phyloP scores from a whole-genome alignment of 2,113 vertebrate species.

The Varanus salvator region DNA sequence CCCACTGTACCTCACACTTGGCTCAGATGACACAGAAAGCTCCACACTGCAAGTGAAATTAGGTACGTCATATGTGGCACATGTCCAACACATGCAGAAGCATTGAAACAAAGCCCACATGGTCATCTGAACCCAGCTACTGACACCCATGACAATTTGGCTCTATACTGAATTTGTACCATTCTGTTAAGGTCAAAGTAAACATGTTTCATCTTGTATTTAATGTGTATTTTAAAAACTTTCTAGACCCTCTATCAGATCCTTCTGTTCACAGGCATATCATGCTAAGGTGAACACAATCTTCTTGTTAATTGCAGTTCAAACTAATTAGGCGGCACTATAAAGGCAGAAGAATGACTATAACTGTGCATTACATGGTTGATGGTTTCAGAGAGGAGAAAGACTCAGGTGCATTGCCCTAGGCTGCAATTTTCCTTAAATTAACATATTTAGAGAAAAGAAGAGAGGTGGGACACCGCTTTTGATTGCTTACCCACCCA shows the following conservation, averaged over 20 bases:
- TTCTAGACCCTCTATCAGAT: constrained; percentile 60
- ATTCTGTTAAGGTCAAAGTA: constrained; percentile 4
- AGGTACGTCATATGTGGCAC: too few relatives aligned
- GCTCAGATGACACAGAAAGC: too few relatives aligned
- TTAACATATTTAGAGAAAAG: constrained; percentile 69
- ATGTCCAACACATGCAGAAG: too few relatives aligned
- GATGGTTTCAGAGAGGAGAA: constrained; percentile 72
- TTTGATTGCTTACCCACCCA: constrained; percentile 62
- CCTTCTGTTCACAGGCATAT: constrained; percentile 72
- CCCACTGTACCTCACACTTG: too few relatives aligned
- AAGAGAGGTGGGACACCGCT: constrained; percentile 68
- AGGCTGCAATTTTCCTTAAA: constrained; percentile 70
- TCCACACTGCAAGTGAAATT: too few relatives aligned
- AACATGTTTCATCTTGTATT: too few relatives aligned
- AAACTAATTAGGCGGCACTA: constrained; percentile 72
- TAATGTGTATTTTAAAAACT: background rate
- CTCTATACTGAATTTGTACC: constrained; percentile 44
- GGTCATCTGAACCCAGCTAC: background rate
- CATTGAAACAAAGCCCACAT: too few relatives aligned
- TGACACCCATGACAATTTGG: constrained; percentile 54
- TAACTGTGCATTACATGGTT: constrained; percentile 73
- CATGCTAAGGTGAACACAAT: constrained; percentile 71
- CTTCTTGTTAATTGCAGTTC: constrained; percentile 75
- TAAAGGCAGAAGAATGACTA: constrained; percentile 75
- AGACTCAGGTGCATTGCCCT: constrained; percentile 67